Evolutionary conservation across 2,888 invertebrate species (phyloP).

Genomic region (Ennomos quercinarius): DNA sequence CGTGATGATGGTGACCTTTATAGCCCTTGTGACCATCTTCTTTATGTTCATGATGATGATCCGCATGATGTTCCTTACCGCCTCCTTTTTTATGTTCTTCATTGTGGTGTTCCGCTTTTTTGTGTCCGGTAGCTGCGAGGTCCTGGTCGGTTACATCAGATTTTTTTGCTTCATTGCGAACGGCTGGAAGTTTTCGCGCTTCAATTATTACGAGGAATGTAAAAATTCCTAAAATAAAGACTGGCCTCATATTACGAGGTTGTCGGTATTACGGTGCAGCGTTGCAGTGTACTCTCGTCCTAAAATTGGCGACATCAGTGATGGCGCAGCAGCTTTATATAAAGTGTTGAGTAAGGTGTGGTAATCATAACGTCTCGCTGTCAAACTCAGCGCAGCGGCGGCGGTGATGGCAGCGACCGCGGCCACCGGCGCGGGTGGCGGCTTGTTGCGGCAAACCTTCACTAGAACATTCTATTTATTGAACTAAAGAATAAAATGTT

Average conservation of each 20-base stretch:
- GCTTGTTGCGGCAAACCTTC: conserved; percentile 25
- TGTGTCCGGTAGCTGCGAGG: conserved; percentile 74
- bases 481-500: conserved; percentile 1
- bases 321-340: conserved; percentile 82
- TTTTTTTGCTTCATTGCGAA: conserved; percentile 49
- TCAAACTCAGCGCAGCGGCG: conserved; percentile 45
- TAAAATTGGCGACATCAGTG: conserved; percentile 73
- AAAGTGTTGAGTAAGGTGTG: conserved; percentile 79
- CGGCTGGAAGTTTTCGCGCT: conserved; percentile 62
- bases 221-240: conserved; percentile 63
- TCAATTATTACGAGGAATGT: conserved; percentile 56
- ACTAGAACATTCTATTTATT: conserved; percentile 21
- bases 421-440: background rate
- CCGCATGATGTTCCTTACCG: conserved; percentile 88
- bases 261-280: conserved; percentile 47
- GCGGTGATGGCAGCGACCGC: too few species aligned
- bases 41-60: conserved; percentile 87
- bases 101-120: conserved; percentile 76
- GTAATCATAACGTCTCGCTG: conserved; percentile 69
- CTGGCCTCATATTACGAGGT: conserved; percentile 66
- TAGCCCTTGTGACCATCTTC: conserved; percentile 90
- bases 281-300: conserved; percentile 60
- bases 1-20: conserved; percentile 88
- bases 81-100: conserved; percentile 87
- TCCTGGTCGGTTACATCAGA: conserved; percentile 60